phyloP scores from a whole-genome alignment of 2,888 invertebrate species.

The Chrysolina oricalcia region DNA sequence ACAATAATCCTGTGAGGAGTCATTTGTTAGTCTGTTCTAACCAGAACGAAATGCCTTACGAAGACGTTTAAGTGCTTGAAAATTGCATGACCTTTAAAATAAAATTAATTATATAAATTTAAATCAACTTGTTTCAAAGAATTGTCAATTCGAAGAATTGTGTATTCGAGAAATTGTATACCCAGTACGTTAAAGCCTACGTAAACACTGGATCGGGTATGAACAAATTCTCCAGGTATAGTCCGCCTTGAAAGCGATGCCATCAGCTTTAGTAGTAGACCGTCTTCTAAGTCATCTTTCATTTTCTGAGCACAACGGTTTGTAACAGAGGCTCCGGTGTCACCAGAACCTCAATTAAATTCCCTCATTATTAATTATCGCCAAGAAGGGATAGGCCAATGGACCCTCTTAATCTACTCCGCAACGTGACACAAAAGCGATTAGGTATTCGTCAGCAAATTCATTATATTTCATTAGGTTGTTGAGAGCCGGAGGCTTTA shows the following conservation, averaged over 20 bases:
- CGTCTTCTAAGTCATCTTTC: not conserved
- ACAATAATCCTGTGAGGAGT: too few relatives aligned
- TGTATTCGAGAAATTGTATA: too few relatives aligned
- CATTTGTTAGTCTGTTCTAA: too few relatives aligned
- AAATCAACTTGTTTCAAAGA: too few relatives aligned
- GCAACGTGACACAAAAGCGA: constrained; percentile 11
- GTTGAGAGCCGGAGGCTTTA: not conserved
- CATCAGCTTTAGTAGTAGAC: not conserved
- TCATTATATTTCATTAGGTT: constrained; percentile 9
- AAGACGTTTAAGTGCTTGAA: too few relatives aligned
- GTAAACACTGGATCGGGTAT: not conserved
- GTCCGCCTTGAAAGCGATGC: too few relatives aligned
- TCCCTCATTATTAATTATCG: constrained; percentile 7
- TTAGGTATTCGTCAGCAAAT: constrained; percentile 3
- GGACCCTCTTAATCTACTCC: not conserved
- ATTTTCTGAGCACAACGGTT: not conserved
- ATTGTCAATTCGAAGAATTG: too few relatives aligned
- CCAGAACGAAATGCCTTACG: too few relatives aligned
- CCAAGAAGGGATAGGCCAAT: not conserved
- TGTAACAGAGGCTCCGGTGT: not conserved
- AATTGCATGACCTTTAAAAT: too few relatives aligned
- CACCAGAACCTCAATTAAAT: constrained; percentile 3
- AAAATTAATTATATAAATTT: too few relatives aligned
- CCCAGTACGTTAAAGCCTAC: too few relatives aligned
- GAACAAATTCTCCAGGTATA: not conserved